Conservation (phyloP, 2,113 vertebrate species). For the Peromyscus maniculatus region DNA sequence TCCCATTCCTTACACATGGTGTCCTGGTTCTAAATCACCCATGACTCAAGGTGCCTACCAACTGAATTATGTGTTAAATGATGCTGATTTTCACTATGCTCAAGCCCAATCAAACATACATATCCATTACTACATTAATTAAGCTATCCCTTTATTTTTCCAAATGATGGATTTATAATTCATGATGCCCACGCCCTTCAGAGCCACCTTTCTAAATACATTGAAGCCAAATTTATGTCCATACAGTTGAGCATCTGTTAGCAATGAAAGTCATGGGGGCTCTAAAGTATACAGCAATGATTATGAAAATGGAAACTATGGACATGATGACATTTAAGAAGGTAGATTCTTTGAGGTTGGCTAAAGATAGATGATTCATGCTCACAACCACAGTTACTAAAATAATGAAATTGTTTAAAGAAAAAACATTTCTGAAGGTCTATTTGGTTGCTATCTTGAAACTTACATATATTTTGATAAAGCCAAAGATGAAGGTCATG, state of each 20-base stretch:
- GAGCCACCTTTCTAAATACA: conserved; percentile 16
- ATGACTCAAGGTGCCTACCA: neutral
- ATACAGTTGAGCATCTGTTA: neutral
- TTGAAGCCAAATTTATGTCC: neutral
- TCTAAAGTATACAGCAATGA: neutral
- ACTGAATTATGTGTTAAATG: neutral
- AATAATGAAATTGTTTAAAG: neutral
- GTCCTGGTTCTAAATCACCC: neutral
- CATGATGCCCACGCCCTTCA: neutral
- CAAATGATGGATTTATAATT: neutral
- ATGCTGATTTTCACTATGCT: neutral
- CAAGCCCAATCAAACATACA: conserved; percentile 1
- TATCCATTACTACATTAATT: neutral
- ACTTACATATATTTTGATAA: conserved; percentile 10
- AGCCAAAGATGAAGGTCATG: neutral
- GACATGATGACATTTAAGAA: neutral
- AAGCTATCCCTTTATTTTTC: conserved; percentile 35
- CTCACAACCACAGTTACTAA: conserved; percentile 26
- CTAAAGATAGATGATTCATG: neutral
- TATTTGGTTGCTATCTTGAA: neutral
- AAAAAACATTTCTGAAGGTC: neutral
- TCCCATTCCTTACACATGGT: neutral
- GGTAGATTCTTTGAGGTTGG: neutral
- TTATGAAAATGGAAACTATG: neutral
- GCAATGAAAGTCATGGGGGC: neutral